Evolutionary conservation across 2,113 vertebrate species (phyloP).

Genomic region (Tursiops truncatus): DNA sequence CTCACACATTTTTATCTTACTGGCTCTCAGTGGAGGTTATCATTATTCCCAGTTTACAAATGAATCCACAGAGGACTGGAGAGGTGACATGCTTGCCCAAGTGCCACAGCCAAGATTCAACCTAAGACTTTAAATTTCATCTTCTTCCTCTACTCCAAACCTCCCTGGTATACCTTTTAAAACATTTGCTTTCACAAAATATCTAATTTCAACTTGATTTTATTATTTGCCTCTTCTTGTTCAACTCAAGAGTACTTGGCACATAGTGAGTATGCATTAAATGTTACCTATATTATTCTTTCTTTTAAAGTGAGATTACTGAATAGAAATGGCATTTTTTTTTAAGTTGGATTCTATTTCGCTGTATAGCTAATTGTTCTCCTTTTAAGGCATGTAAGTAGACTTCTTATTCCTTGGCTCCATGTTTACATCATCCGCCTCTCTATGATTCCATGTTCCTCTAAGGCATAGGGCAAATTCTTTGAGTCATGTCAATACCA

Average conservation of each 20-base stretch:
- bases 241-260: background rate
- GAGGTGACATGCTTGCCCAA: background rate
- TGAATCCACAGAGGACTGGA: background rate
- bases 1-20: background rate
- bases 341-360: background rate
- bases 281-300: background rate
- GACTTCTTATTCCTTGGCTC: background rate
- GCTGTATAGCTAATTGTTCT: background rate
- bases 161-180: background rate
- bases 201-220: constrained; percentile 15
- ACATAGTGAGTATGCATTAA: constrained; percentile 30
- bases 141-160: background rate
- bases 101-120: background rate
- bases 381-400: background rate
- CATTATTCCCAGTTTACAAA: background rate
- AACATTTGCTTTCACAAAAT: background rate
- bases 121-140: background rate
- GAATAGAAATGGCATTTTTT: background rate
- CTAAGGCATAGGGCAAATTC: background rate
- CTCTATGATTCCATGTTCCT: background rate
- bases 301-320: constrained; percentile 10
- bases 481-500: background rate
- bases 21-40: background rate
- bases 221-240: background rate
- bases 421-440: background rate